Percentiles rank a stretch among this genome's conserved stretches.
phyloP scores from a whole-genome alignment of 64 coral and sea anemone species.

The Pocillopora verrucosa region DNA sequence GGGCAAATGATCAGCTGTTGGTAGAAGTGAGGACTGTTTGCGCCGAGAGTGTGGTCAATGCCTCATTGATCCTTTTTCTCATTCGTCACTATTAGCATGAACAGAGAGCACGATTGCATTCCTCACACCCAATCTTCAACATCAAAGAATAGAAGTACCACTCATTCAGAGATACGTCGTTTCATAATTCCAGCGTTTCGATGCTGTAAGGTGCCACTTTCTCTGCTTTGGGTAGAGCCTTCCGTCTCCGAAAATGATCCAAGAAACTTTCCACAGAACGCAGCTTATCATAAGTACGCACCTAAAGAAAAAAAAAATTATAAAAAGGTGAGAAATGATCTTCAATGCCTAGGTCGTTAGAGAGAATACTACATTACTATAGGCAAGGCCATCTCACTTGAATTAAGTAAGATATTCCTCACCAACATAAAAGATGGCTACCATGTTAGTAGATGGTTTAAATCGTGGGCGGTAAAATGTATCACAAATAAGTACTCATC shows the following conservation, averaged over 20 bases:
- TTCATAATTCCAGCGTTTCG: slow-evolving; percentile 30
- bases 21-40: no score
- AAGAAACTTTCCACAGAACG: slow-evolving; percentile 22
- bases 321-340: background rate
- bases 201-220: slow-evolving; percentile 37
- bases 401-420: no score
- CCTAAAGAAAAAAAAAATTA: background rate
- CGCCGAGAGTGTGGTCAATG: no score
- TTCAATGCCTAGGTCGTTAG: no score
- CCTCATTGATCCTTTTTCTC: no score
- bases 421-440: no score
- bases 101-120: background rate
- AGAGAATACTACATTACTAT: no score
- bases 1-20: no score
- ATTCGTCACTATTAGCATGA: background rate
- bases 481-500: no score
- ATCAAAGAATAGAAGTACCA: background rate
- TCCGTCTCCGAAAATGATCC: slow-evolving; percentile 7
- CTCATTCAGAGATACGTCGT: background rate
- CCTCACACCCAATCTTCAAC: background rate
- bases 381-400: no score
- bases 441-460: no score
- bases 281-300: slow-evolving; percentile 21
- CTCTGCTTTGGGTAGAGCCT: slow-evolving; percentile 42
- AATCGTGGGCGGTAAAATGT: no score